Conservation (phyloP, 2,888 invertebrate genomes). For the Agriopis marginaria region DNA sequence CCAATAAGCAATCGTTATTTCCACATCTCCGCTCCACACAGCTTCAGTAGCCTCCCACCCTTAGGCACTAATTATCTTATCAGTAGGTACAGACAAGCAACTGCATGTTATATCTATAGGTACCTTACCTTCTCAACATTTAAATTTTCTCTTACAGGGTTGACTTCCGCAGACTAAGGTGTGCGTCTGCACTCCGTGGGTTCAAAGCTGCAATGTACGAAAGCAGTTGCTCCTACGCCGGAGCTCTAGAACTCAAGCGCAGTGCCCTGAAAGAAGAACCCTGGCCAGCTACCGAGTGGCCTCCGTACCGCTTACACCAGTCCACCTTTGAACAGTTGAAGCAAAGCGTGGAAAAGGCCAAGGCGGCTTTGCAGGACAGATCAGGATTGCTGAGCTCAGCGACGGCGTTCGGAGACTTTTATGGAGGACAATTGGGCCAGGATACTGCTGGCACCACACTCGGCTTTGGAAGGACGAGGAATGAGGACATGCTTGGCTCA, state of each 20-base stretch:
- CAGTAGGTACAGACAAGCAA: no score
- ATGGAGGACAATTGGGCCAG: slow-evolving; percentile 83
- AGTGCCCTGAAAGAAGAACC: slow-evolving; percentile 86
- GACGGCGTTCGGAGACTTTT: slow-evolving; percentile 90
- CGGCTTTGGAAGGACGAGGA: slow-evolving; percentile 74
- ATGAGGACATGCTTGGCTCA: slow-evolving; percentile 79
- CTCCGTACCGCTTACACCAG: slow-evolving; percentile 93
- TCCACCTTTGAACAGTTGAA: slow-evolving; percentile 96
- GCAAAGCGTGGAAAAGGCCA: slow-evolving; percentile 96
- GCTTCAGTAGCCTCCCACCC: no score
- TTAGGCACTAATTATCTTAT: no score
- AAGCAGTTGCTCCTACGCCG: slow-evolving; percentile 96
- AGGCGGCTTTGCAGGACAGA: slow-evolving; percentile 92
- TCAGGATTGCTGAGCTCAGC: slow-evolving; percentile 90
- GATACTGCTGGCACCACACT: slow-evolving; percentile 69
- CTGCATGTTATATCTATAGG: no score
- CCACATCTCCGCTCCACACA: no score
- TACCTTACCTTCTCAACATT: not conserved
- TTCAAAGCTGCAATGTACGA: slow-evolving; percentile 92
- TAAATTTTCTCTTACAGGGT: slow-evolving; percentile 60
- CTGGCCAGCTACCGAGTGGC: slow-evolving; percentile 90
- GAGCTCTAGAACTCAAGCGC: slow-evolving; percentile 92
- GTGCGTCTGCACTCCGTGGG: slow-evolving; percentile 74
- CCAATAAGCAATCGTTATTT: no score
- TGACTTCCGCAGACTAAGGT: slow-evolving; percentile 76